Base-by-base conservation (phyloP, 2,888 invertebrate species). In the Euphydryas editha region DNA sequence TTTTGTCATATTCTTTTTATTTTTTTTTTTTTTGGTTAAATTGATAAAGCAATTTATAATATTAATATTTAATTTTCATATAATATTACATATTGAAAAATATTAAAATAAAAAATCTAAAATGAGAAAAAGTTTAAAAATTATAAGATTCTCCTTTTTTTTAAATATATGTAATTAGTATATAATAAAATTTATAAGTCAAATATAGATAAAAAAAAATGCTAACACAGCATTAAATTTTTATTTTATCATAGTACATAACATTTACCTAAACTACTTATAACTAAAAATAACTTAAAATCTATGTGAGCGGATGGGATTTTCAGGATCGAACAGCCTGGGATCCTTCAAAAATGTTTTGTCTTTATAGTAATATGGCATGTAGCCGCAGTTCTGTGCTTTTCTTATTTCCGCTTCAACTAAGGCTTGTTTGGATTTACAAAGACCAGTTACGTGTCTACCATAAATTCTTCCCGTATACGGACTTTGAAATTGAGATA, bases 401-500 rank as follows among this genome's bases (percentile, higher is more conserved):
- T 96, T 96, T 0, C 76, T 78, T 44, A 98, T 96, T 82, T 97
- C 97, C 6, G 78, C 81, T 81, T 96, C 95, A 0, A 99, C 94
- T 74, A 93, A 86, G 54, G 92, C 92, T 77, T 99, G 98, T 83
- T 98, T 97, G 8, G 89, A 83, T 80, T 95, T 94, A 82, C 99
- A 99, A 51, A 99, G 93, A 0, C 99, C 98, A 5, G 99, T 99
- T 49, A 99, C 97, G 78, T 99, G 97, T 62, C 96, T 94, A 0
- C 97, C 98, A 83, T 99, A 99, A 70, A 99, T 95, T 73, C 96
- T 94, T 0, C 99, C 99, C 0, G 99, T 99, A 82, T 97, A 98
- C 0, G 98, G 96, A 39, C 99, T 99, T 80, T 99, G 97, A 86
- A 99, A 99, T 84, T 99, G 99, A 0, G 98, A 98, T 6, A 99